phyloP scores from a whole-genome alignment of 2,797 vertebrate genomes.

The Leuciscus waleckii region DNA sequence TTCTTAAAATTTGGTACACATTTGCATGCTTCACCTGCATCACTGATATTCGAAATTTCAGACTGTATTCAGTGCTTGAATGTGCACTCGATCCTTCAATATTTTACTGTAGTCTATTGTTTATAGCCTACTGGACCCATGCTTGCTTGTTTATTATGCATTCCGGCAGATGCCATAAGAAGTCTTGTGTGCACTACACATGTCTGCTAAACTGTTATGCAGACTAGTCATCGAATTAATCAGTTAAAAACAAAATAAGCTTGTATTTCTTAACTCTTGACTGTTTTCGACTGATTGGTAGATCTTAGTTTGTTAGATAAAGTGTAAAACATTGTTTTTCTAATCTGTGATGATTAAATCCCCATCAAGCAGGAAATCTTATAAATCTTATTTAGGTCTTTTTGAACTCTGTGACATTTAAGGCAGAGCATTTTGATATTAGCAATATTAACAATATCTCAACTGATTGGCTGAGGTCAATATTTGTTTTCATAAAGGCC shows the following conservation, averaged over 20 bases:
- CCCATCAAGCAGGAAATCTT: neutral
- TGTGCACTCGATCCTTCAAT: neutral
- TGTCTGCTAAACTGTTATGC: neutral
- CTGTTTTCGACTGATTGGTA: neutral
- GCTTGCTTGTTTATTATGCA: slow-evolving; percentile 29
- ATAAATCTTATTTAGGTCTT: neutral
- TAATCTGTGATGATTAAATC: neutral
- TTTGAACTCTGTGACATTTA: neutral
- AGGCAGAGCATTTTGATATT: neutral
- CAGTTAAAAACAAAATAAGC: slow-evolving; percentile 1
- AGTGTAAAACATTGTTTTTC: neutral
- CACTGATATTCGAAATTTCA: slow-evolving; percentile 17
- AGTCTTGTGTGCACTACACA: slow-evolving; percentile 17
- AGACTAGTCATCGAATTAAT: neutral
- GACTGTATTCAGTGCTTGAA: neutral
- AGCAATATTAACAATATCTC: neutral
- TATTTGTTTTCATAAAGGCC: neutral
- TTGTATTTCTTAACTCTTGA: neutral
- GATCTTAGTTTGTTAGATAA: neutral
- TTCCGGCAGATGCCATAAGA: slow-evolving; percentile 42
- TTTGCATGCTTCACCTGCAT: slow-evolving; percentile 28
- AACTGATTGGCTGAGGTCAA: neutral
- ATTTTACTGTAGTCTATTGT: slow-evolving; percentile 9
- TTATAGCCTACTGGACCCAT: slow-evolving; percentile 19
- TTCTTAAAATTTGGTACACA: neutral